Evolutionary conservation across 1,140 invertebrate species (phyloP), one percentile per base, ranked within the genome.

Genomic region (Cotesia chilonis): DNA sequence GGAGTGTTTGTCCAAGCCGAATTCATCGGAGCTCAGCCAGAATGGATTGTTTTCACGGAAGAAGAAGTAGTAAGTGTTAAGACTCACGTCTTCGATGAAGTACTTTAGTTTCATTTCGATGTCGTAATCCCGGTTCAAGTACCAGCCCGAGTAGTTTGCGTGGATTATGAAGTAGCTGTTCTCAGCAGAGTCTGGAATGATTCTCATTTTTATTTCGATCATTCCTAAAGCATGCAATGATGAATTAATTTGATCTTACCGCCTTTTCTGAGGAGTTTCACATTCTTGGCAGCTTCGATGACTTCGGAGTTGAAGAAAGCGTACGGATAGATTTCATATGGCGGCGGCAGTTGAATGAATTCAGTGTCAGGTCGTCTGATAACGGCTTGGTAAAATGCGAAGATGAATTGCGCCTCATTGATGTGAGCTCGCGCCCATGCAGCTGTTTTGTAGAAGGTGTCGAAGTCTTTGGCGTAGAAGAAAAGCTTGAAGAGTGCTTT

Each of bases 11-110:
- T 84, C 78, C 51, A 90, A 72, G 36, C 87, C 82, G 75, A 85
- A 87, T 9, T 87, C 76, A 35, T 88, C 82, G 72, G 87, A 85
- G 74, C 83, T 86, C 63, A 91, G 85, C 89, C 90, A 92, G 77
- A 84, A 87, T 3, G 93, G 92, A 74, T 89, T 90, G 28, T 90
- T 85, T 37, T 92, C 73, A 60, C 90, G 88, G 67, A 85, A 82
- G 76, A 91, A 89, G 80, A 91, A 92, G 83, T 94, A 92, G 73
- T 89, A 90, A 1, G 88, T 75, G 79, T 93, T 94, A 12, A 93
- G 82, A 60, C 89, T 89, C 69, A 90, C 80, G 81, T 93, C 93
- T 76, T 94, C 91, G 0, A 89, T 90, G 84, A 90, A 94, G 80
- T 94, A 94, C 41, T 84, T 85, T 20, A 94, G 28, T 47, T 88